These are phyloP conservation scores for Anolis apletophallus DNA, from an alignment of 2,797 vertebrate species.

Conservation along the genomic window DNA sequence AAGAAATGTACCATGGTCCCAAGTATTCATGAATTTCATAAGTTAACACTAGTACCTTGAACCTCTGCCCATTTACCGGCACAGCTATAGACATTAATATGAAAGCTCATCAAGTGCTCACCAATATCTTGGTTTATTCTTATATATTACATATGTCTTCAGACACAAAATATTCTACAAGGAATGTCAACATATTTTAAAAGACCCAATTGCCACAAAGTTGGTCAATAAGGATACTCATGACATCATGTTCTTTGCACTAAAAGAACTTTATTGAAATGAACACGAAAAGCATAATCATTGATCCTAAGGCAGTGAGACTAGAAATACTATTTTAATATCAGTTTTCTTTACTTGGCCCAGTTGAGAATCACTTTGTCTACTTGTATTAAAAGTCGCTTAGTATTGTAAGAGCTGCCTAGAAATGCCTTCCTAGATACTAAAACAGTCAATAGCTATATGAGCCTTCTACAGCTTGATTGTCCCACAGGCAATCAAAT, in stretches of 20 bases:
- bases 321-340: constrained; percentile 40
- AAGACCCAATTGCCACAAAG: constrained; percentile 25
- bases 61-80: no score
- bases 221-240: neutral
- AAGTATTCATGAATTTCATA: no score
- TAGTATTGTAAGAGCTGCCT: neutral
- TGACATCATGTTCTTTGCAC: neutral
- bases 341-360: neutral
- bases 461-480: neutral
- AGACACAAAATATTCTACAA: constrained; percentile 26
- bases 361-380: neutral
- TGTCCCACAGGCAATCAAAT: neutral
- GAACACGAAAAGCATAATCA: constrained; percentile 3
- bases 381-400: neutral
- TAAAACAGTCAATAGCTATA: neutral
- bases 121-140: no score
- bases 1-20: no score
- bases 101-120: no score
- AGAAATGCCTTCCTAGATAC: no score
- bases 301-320: neutral
- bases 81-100: no score
- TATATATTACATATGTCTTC: neutral
- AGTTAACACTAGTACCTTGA: no score
- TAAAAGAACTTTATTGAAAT: constrained; percentile 42
- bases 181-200: neutral